Evolutionary conservation across 2,797 vertebrate genomes (phyloP), one percentile per base, ranked within the genome.

Genomic region (Malurus splendens): DNA sequence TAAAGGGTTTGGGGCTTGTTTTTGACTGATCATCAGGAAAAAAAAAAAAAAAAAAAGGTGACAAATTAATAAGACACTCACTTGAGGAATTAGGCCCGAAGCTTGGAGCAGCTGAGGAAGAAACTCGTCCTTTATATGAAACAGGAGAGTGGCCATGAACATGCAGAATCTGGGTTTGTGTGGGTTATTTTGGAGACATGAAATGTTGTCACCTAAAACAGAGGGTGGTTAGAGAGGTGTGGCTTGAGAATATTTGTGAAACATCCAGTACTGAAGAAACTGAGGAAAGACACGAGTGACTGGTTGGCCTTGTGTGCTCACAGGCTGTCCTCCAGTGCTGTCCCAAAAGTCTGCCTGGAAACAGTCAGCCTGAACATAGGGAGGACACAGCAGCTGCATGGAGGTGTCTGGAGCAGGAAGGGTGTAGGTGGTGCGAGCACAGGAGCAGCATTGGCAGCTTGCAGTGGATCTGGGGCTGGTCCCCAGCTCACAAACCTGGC

Each of bases 351-450:
- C 41, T 30, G 48, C 32, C 67, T 11, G 50, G 19, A 42, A 64
- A 45, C 25, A 36, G 28, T 3, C 75, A 62, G 41, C 33, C 16
- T 28, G 39, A 24, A 7, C 1, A 6, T 0, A 0, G 39, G 23
- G 25, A 66, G 16, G 32, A 4, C 44, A 16, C 30, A n/a, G 70
- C 33, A 27, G 3, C 56, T 5, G 25, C 13, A 47, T 2, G 15
- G 33, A 61, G 32, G 32, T 24, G 47, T 28, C 28, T 10, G 39
- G 8, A 56, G 33, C 32, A 59, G 14, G 18, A 48, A 16, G 38
- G 41, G 20, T 28, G 19, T 6, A 25, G 67, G 45, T 13, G 54
- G 19, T 25, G 28, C 2, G 12, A 42, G 41, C 30, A 25, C 14
- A 30, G 33, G 5, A 52, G 33, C 45, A 59, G 48, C 45, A 3